Conservation (phyloP, 2,797 vertebrate species). For the Pipistrellus nathusii region DNA sequence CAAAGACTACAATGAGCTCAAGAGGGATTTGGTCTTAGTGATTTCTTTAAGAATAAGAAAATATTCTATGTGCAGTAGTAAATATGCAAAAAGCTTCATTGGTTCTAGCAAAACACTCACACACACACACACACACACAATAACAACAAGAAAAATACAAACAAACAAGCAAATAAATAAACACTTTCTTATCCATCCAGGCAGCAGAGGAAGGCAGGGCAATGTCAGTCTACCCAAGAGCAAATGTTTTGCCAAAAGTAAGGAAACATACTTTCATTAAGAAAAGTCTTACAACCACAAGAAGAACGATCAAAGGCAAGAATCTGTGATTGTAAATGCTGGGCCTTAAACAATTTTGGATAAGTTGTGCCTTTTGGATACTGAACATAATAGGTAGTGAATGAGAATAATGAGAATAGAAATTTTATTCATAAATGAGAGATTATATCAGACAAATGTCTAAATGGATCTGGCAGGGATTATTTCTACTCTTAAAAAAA, state of each 20-base stretch:
- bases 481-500: not conserved
- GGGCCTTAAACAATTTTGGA: not conserved
- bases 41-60: slow-evolving; percentile 48
- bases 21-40: not conserved
- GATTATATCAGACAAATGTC: slow-evolving; percentile 5
- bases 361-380: not conserved
- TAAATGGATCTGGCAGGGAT: not conserved
- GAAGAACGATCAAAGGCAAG: not conserved
- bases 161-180: slow-evolving; percentile 18
- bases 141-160: not conserved
- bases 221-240: not conserved
- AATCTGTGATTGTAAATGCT: not conserved
- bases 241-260: slow-evolving; percentile 23
- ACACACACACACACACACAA: too few species aligned
- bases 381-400: not conserved
- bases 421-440: slow-evolving; percentile 20
- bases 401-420: not conserved
- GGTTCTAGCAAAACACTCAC: not conserved
- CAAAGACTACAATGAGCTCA: not conserved
- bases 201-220: not conserved
- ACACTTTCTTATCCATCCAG: not conserved
- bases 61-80: not conserved
- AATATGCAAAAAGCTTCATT: not conserved
- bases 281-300: not conserved
- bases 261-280: not conserved